Percentiles rank a stretch among this genome's conserved stretches.
phyloP scores from a whole-genome alignment of 2,113 vertebrate species.

The Lontra canadensis region DNA sequence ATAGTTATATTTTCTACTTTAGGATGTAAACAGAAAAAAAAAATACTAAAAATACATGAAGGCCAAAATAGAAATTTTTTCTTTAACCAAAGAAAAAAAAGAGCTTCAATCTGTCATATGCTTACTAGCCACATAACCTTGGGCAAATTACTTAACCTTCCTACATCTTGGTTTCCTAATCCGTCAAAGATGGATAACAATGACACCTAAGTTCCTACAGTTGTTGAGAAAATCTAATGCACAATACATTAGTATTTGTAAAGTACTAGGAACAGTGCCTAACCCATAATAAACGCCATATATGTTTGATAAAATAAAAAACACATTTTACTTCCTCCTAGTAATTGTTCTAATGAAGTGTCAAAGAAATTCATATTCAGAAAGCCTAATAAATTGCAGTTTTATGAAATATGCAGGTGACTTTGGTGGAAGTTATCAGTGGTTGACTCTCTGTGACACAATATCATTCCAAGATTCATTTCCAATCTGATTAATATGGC shows the following conservation, averaged over 20 bases:
- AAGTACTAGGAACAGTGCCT: background rate
- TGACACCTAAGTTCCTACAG: rapidly evolving
- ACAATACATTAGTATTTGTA: background rate
- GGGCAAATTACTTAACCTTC: background rate
- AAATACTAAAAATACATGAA: background rate
- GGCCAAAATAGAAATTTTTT: background rate
- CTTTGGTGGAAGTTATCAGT: background rate
- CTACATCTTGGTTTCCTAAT: background rate
- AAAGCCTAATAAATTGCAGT: background rate
- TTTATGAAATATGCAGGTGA: background rate
- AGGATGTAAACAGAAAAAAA: background rate
- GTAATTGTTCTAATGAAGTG: background rate
- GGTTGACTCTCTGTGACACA: background rate
- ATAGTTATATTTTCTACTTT: slow-evolving; percentile 31
- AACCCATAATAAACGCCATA: background rate
- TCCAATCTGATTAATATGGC: background rate
- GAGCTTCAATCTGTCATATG: background rate
- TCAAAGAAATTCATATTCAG: background rate
- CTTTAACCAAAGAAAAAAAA: background rate
- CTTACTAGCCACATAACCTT: background rate
- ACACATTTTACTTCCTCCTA: background rate
- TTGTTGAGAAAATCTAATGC: background rate
- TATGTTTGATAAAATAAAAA: background rate
- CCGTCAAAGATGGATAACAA: background rate
- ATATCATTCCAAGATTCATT: background rate